A percentile compares a stretch with the other conserved stretches of the same genome.
phyloP scores from a whole-genome alignment of 2,113 vertebrate genomes.

The Vulpes lagopus region DNA sequence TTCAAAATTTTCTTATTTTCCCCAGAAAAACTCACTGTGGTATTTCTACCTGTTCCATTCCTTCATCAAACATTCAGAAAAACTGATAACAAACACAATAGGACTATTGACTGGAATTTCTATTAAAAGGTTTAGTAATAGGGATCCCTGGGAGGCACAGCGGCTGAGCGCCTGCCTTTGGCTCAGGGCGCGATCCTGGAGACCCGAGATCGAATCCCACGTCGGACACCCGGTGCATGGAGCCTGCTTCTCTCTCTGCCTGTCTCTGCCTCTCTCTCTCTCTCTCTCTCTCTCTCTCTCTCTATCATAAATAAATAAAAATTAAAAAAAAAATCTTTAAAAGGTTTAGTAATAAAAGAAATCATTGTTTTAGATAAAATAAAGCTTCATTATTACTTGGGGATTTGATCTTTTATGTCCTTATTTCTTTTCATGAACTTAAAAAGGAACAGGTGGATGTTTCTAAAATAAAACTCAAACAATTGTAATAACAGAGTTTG shows the following conservation, averaged over 20 bases:
- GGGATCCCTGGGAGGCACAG: no score
- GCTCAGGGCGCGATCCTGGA: no score
- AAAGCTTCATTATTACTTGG: neutral
- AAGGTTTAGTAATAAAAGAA: neutral
- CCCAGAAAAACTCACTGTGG: neutral
- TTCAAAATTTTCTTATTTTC: neutral
- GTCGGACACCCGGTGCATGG: no score
- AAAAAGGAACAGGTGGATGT: neutral
- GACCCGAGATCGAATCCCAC: no score
- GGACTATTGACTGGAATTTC: neutral
- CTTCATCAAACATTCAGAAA: neutral
- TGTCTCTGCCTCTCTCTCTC: no score
- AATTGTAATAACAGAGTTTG: neutral
- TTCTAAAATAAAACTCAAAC: conserved; percentile 12
- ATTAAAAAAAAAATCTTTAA: no score
- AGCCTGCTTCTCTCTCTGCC: no score
- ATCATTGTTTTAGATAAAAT: neutral
- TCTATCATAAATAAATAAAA: no score
- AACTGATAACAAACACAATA: neutral
- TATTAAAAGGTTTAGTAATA: neutral
- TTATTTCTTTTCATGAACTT: conserved; percentile 26
- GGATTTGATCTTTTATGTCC: neutral
- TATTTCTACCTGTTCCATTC: neutral
- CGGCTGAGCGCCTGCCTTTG: no score
- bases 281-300: no score